These are phyloP conservation scores for Cephus runcator DNA, from an alignment of 2,888 invertebrate species.

Conservation along the genomic window DNA sequence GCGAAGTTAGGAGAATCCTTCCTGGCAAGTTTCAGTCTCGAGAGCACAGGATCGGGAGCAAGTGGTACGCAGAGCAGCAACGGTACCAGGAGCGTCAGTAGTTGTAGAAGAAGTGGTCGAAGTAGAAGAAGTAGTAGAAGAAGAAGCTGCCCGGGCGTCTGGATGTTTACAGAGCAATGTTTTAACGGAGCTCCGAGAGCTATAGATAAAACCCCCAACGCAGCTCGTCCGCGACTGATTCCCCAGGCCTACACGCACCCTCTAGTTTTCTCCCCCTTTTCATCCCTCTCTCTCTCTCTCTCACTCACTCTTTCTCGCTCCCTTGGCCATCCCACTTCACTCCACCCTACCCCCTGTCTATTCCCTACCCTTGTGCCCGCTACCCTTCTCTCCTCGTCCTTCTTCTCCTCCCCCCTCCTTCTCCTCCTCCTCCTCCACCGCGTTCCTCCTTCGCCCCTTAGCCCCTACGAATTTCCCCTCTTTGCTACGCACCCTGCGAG, in stretches of 20 bases:
- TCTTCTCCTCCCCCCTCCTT: constrained; percentile 34
- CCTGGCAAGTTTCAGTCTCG: background rate
- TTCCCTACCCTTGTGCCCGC: constrained; percentile 38
- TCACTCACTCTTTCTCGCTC: constrained; percentile 27
- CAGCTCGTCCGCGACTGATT: constrained; percentile 65
- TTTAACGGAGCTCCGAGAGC: constrained; percentile 43
- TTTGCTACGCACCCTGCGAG: constrained; percentile 53
- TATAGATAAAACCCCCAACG: constrained; percentile 63
- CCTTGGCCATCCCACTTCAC: constrained; percentile 25
- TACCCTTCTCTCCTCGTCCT: constrained; percentile 31
- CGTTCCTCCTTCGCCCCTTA: constrained; percentile 37
- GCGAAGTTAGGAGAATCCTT: background rate
- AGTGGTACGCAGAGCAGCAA: background rate
- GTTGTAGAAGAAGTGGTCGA: background rate
- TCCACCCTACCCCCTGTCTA: constrained; percentile 27
- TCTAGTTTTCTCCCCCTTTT: constrained; percentile 60
- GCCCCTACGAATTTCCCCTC: constrained; percentile 50
- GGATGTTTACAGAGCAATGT: constrained; percentile 19
- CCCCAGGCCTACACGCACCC: constrained; percentile 65
- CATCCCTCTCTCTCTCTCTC: constrained; percentile 41
- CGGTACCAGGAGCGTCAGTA: background rate
- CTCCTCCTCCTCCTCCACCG: constrained; percentile 37
- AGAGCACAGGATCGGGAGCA: background rate
- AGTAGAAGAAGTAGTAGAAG: background rate
- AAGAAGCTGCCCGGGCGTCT: background rate